A percentile compares a stretch with the other conserved stretches of the same genome.
phyloP scores from a whole-genome alignment of 2,888 invertebrate species.

The Aradus depressus region DNA sequence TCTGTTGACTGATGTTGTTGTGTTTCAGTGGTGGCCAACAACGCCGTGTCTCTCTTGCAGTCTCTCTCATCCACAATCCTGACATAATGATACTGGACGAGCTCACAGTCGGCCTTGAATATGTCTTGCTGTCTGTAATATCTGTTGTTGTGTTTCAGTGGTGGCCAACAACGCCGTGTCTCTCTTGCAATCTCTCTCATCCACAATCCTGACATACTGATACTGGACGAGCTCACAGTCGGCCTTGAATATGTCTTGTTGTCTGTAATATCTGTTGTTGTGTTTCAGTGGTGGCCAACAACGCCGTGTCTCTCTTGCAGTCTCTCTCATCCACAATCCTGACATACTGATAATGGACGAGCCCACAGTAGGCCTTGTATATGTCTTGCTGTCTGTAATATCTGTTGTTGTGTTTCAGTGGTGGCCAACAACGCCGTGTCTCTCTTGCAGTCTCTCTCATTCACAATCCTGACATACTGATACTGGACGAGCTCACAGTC shows the following conservation, averaged over 20 bases:
- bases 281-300: conserved; percentile 9
- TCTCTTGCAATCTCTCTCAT: conserved; percentile 81
- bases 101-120: conserved; percentile 1
- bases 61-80: conserved; percentile 3
- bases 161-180: conserved; percentile 80
- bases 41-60: not conserved
- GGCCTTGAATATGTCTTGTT: conserved; percentile 87
- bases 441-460: conserved; percentile 3
- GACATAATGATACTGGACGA: conserved; percentile 1
- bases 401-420: conserved; percentile 9
- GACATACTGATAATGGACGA: conserved; percentile 1
- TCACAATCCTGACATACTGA: conserved; percentile 1
- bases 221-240: conserved; percentile 89
- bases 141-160: conserved; percentile 36
- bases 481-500: conserved; percentile 2
- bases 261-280: too few species aligned
- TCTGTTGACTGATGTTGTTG: too few species aligned
- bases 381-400: too few species aligned
- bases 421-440: conserved; percentile 3
- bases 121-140: not conserved
- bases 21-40: conserved; percentile 9
- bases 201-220: conserved; percentile 76
- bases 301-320: not conserved
- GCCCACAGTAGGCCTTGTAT: conserved; percentile 3
- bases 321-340: conserved; percentile 3